Evolutionary conservation across 2,888 invertebrate genomes (phyloP), one percentile per base, ranked within the genome.

Genomic region (Galerucella nymphaeae): DNA sequence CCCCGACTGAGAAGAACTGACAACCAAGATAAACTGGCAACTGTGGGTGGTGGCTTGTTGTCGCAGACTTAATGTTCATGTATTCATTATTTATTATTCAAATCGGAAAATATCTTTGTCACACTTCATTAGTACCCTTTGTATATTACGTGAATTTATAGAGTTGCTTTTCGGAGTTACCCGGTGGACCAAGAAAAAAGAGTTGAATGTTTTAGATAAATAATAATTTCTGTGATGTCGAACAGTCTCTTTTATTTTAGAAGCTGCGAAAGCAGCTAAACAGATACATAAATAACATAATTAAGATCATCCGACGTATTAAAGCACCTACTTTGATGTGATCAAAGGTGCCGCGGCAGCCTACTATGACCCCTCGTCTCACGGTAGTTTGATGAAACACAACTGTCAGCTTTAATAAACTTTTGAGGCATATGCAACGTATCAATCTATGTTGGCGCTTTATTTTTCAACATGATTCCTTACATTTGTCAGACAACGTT

Each of bases 21-120:
- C 72, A 72, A 73, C 82, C 83, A 70, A 85, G 86, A 85, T 85
- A 85, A 85, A 86, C 84, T 83, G 84, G 83, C 82, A 77, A 76
- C 85, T 82, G 86, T 86, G 86, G 86, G 86, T 86, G 86, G 86
- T 84, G 84, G 84, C 84, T 82, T 84, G 85, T 84, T 84, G 85
- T 85, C 85, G 84, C 84, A 78, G 83, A 82, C 82, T 83, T 85
- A 85, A 85, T 85, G 85, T 73, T 70, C 82, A 79, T 84, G 84
- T 84, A 84, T 83, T 79, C 83, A 84, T 85, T 84, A 84, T 84
- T 85, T 83, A 83, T 83, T 81, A 80, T 81, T 80, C 77, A 78
- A 66, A 71, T 69, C 68, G 53, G 70, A 63, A 69, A 74, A 74
- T 74, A 71, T 74, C 71, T 71, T 71, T 71, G 74, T 71, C 74